Evolutionary conservation across 2,888 invertebrate genomes (phyloP), one percentile per base, ranked within the genome.

Genomic region (Gymnosoma rotundatum): DNA sequence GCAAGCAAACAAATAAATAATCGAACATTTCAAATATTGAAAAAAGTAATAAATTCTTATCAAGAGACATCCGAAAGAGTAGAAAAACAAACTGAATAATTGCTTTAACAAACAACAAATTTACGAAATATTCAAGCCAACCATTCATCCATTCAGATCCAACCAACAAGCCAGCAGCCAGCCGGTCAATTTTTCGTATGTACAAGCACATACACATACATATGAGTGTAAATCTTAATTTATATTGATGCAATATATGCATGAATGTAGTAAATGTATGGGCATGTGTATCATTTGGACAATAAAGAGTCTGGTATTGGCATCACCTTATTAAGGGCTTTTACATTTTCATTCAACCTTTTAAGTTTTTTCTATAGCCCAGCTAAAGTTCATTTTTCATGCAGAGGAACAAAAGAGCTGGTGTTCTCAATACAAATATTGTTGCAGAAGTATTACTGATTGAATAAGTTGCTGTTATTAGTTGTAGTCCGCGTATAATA

Each of bases 91-190:
- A 83, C 86, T 80, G 78, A 83, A 83, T 86, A 86, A 86, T 87
- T 86, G 87, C 85, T 87, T 83, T 83, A 87, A 83, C 87, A 87
- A 87, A 86, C 86, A 87, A 84, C 83, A 83, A 85, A 83, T 79
- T 85, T 84, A 76, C 61, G 60, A 81, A 72, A 56, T 78, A 73
- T 64, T 58, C 42, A 21, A 48, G 45, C 42, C 36, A 61, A 61
- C n/a, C 38, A 45, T 42, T 56, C 50, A 61, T n/a, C 18, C 54
- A 66, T 48, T 18, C 56, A 38, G 21, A 60, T 54, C 38, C 21
- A 61, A 36, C 64, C 61, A 67, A 58, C 63, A 42, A 20, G 18
- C 58, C 67, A 67, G 7, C 73, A 64, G 50, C 58, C 63, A 50
- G 60, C 54, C 74, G 50, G 56, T 50, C 48, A 78, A 21, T 76